These are phyloP conservation scores for Eupleurogrammus muticus DNA, from an alignment of 2,797 vertebrate genomes.

Conservation along the genomic window DNA sequence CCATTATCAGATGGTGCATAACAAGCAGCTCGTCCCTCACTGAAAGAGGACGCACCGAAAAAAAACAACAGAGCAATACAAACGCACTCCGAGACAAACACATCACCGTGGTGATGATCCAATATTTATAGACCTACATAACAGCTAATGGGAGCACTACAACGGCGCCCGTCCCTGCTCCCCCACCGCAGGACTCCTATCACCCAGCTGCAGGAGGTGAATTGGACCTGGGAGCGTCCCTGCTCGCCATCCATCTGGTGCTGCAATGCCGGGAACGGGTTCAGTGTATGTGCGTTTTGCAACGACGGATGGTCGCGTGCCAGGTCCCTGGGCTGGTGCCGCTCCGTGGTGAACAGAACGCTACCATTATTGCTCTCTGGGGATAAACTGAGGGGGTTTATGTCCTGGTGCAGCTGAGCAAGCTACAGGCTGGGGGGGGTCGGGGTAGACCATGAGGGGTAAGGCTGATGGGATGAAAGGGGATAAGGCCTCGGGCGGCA, in stretches of 20 bases:
- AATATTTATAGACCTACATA: background rate
- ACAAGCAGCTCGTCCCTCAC: slow-evolving; percentile 34
- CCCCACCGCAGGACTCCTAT: slow-evolving; percentile 45
- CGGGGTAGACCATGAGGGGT: background rate
- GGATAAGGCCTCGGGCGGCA: slow-evolving; percentile 24
- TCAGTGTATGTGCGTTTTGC: slow-evolving; percentile 40
- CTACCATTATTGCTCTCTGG: slow-evolving; percentile 54
- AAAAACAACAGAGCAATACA: slow-evolving; percentile 25
- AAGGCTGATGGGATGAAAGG: slow-evolving; percentile 12
- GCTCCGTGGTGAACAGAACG: slow-evolving; percentile 50
- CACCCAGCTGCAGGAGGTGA: slow-evolving; percentile 71
- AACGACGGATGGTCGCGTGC: slow-evolving; percentile 54
- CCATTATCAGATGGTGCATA: slow-evolving; percentile 50
- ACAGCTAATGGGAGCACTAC: slow-evolving; percentile 3
- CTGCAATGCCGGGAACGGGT: slow-evolving; percentile 45
- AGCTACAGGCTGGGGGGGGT: slow-evolving; percentile 15
- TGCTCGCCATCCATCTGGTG: slow-evolving; percentile 72
- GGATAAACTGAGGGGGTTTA: slow-evolving; percentile 53
- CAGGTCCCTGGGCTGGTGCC: slow-evolving; percentile 68
- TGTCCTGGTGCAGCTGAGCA: slow-evolving; percentile 58
- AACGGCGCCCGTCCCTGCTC: slow-evolving; percentile 9
- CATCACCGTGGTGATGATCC: background rate
- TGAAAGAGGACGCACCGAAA: slow-evolving; percentile 15
- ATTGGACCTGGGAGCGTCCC: slow-evolving; percentile 66
- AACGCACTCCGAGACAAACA: slow-evolving; percentile 11